Base-by-base conservation (phyloP, 2,888 invertebrate species). In the Spodoptera littoralis region DNA sequence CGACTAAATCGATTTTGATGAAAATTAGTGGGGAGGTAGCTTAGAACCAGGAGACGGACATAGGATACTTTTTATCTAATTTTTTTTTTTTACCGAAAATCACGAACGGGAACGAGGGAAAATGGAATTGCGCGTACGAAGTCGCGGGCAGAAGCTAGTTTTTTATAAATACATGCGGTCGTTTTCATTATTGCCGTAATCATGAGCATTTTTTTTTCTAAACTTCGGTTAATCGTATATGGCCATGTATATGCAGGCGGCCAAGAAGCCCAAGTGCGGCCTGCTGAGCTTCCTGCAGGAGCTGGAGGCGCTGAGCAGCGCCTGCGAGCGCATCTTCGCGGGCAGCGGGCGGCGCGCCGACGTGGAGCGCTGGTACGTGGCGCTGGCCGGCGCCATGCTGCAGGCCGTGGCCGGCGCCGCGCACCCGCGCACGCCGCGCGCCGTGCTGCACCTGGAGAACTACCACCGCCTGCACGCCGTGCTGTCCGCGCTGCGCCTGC, bases 381-480 rank as follows among this genome's bases (percentile, higher is more conserved):
- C 97, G 88, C 92, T 98, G 80, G 96, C 98, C n/a, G 95, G 95
- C 76, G 97, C 97, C 47, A 97, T 99, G 94, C 97, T 98, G 90
- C 97, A 97, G 78, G 97, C 97, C 97, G 55, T 99, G 71, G 95
- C 96, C 45, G 91, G 96, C 53, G 58, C 65, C 51, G 55, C 55
- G 56, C 65, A 50, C 30, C 56, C 97, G 75, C 98, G 98, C 93
- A 98, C 98, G n/a, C 99, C 99, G 4, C 96, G 97, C 51, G 71
- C 65, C 64, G 78, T 76, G 27, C 27, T 18, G 46, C 24, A 11
- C 48, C n/a, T 48, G 53, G 86, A 99, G 95, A 99, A 99, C 93
- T 99, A 98, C 92, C 99, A 99, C 95, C 97, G 98, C 82, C 96
- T 99, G 88, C 97, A 97, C 90, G 98, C 97, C 49, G 94, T 97